Conservation (phyloP, 2,888 invertebrate genomes). For the Oligia latruncula region DNA sequence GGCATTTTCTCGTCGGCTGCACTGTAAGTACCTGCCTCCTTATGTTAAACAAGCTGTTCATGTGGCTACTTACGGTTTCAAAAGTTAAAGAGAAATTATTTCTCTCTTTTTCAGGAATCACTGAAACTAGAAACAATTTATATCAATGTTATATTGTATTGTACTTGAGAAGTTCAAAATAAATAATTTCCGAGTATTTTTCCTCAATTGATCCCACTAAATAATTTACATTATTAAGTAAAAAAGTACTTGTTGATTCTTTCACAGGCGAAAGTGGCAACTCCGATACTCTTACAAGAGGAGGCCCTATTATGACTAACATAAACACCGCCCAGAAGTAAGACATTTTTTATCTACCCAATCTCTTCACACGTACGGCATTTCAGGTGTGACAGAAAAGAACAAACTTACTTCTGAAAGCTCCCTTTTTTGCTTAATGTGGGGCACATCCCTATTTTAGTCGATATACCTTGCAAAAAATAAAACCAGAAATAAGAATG, state of each 20-base stretch:
- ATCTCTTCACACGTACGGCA: not conserved
- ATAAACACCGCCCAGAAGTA: not conserved
- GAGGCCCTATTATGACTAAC: not conserved
- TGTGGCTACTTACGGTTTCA: not conserved
- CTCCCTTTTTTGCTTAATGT: not conserved
- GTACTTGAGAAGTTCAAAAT: not conserved
- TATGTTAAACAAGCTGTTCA: not conserved
- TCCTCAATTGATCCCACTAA: not conserved
- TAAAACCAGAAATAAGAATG: not conserved
- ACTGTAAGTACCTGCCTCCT: too few species aligned
- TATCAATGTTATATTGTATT: not conserved
- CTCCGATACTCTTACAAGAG: not conserved
- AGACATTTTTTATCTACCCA: not conserved
- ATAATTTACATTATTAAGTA: too few species aligned
- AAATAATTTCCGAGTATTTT: not conserved
- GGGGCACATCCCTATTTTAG: not conserved
- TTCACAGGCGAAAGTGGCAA: not conserved
- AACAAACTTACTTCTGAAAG: slow-evolving; percentile 8
- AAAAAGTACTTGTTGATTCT: too few species aligned
- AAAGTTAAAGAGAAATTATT: not conserved
- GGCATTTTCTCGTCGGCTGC: too few species aligned
- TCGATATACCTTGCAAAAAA: not conserved
- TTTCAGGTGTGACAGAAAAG: not conserved
- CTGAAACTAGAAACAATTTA: not conserved
- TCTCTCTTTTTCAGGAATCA: not conserved